phyloP scores from a whole-genome alignment of 2,797 vertebrate species.

The Characodon lateralis region DNA sequence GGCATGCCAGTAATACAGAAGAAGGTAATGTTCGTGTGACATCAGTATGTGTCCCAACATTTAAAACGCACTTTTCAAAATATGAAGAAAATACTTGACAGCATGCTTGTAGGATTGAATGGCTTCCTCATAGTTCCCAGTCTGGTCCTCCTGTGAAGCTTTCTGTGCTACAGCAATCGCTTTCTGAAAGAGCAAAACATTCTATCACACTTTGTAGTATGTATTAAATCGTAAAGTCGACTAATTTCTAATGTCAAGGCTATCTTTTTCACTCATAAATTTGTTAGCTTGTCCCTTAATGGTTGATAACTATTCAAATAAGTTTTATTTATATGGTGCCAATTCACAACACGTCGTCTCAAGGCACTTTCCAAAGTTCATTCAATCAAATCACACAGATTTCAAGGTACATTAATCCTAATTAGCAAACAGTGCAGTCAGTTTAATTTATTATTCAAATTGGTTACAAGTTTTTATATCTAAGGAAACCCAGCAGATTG shows the following conservation, averaged over 20 bases:
- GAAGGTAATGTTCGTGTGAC: constrained; percentile 4
- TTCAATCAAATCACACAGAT: too few relatives aligned
- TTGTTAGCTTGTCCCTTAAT: neutral
- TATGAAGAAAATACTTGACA: constrained; percentile 94
- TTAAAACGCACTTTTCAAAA: constrained; percentile 90
- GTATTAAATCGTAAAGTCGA: neutral
- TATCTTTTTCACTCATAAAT: neutral
- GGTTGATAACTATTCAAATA: neutral
- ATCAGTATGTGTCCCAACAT: constrained; percentile 6
- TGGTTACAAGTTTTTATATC: too few relatives aligned
- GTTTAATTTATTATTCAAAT: too few relatives aligned
- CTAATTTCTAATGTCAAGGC: neutral
- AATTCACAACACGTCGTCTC: too few relatives aligned
- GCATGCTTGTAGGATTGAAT: constrained; percentile 91
- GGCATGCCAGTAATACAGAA: neutral
- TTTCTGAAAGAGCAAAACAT: constrained; percentile 84
- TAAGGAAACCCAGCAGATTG: too few relatives aligned
- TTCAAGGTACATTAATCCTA: too few relatives aligned
- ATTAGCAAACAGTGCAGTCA: too few relatives aligned
- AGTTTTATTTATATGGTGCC: too few relatives aligned
- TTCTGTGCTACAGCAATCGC: constrained; percentile 92
- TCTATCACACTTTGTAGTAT: neutral
- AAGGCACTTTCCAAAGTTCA: too few relatives aligned
- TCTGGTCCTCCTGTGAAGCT: constrained; percentile 93
- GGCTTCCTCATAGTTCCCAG: constrained; percentile 92